Evolutionary conservation across 2,888 invertebrate genomes (phyloP).

Genomic region (Cosmopolites sordidus): DNA sequence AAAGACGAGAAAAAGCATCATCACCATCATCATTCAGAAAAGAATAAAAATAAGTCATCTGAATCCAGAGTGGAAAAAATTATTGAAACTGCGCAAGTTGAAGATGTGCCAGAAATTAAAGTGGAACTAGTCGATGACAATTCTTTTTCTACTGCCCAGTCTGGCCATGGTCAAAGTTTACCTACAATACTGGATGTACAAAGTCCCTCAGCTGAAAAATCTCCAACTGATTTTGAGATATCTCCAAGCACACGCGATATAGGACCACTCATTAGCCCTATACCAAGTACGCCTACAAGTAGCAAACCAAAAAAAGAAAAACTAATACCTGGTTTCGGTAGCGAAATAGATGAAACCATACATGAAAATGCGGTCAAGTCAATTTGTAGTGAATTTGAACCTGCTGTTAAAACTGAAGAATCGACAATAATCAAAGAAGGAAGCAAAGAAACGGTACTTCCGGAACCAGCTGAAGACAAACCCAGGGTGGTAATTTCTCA

Average conservation of each 20-base stretch:
- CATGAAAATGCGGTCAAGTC: constrained; percentile 78
- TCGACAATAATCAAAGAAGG: constrained; percentile 33
- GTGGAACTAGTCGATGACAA: constrained; percentile 18
- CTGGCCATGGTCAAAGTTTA: constrained; percentile 46
- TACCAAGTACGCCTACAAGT: constrained; percentile 48
- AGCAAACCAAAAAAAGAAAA: constrained; percentile 56
- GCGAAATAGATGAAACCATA: constrained; percentile 63
- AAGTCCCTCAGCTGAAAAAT: constrained; percentile 55
- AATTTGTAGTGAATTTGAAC: constrained; percentile 59
- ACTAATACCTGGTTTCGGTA: constrained; percentile 64
- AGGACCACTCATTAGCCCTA: constrained; percentile 50
- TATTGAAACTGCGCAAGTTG: constrained; percentile 27
- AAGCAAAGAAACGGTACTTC: constrained; percentile 43
- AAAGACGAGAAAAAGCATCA: constrained; percentile 72
- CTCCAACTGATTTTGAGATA: constrained; percentile 33
- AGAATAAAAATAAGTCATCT: constrained; percentile 43
- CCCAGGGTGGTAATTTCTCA: constrained; percentile 81
- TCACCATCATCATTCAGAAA: constrained; percentile 62
- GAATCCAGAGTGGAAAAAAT: constrained; percentile 38
- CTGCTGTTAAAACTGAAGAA: constrained; percentile 36
- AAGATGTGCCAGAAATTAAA: constrained; percentile 28
- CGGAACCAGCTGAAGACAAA: constrained; percentile 62
- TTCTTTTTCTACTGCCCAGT: constrained; percentile 2
- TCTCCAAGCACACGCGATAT: constrained; percentile 40
- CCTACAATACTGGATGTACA: constrained; percentile 59